Evolutionary conservation across 2,113 vertebrate genomes (phyloP).

Genomic region (Hypanus sabinus): DNA sequence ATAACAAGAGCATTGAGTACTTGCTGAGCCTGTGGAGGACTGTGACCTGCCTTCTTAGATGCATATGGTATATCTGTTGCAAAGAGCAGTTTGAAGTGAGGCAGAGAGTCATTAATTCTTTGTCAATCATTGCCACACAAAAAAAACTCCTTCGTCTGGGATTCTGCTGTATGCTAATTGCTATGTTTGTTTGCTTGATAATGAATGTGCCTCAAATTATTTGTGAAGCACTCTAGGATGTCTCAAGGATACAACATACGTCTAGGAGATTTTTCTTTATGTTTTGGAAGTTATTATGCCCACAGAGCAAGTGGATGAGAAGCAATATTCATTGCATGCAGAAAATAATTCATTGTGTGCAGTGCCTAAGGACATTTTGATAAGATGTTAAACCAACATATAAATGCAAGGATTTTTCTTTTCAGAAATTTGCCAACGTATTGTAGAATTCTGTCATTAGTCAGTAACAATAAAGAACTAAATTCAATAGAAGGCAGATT

Average conservation of each 20-base stretch:
- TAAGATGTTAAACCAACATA: conserved; percentile 24
- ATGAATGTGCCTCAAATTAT: not conserved
- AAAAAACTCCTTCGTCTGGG: not conserved
- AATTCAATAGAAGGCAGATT: not conserved
- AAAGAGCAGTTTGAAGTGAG: not conserved
- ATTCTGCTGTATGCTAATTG: not conserved
- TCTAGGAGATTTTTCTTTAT: not conserved
- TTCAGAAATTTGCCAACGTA: not conserved
- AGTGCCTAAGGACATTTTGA: not conserved
- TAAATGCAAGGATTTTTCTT: conserved; percentile 24
- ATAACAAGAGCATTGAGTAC: not conserved
- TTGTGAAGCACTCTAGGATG: not conserved
- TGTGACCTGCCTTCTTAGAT: not conserved
- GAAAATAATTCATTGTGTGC: conserved; percentile 11
- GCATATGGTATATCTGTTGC: not conserved
- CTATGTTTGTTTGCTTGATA: too few relatives aligned
- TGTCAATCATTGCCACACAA: not conserved
- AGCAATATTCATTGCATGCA: not conserved
- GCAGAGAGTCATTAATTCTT: not conserved
- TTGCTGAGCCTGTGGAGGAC: too few relatives aligned
- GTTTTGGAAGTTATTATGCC: not conserved
- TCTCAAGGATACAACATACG: not conserved
- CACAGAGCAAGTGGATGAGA: not conserved
- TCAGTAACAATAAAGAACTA: not conserved
- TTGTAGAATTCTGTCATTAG: not conserved